Evolutionary conservation across 1,140 invertebrate genomes (phyloP).

Genomic region (Branchinecta lynchi): DNA sequence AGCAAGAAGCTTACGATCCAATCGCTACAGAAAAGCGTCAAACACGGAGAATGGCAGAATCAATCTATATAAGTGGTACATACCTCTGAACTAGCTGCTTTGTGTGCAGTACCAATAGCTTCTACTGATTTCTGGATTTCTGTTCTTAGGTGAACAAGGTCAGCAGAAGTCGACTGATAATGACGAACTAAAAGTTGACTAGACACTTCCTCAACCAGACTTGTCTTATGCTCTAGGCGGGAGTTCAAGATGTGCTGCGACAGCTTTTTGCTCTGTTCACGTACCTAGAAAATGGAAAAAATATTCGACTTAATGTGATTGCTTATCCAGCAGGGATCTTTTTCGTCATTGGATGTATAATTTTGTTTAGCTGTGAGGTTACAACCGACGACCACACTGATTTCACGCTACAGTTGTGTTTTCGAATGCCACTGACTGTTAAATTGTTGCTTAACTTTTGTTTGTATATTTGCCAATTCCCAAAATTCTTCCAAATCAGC

Average conservation of each 20-base stretch:
- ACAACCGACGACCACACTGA: too few species aligned
- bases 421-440: too few species aligned
- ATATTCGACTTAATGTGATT: too few species aligned
- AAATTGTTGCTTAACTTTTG: too few species aligned
- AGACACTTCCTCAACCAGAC: neutral
- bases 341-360: too few species aligned
- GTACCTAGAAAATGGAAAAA: neutral
- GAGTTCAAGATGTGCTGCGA: neutral
- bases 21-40: neutral
- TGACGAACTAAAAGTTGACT: neutral
- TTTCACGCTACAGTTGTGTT: too few species aligned
- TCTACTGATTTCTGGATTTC: neutral
- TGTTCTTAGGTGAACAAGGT: neutral
- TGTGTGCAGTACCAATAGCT: conserved; percentile 1
- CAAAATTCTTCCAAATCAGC: too few species aligned
- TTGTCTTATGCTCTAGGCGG: neutral
- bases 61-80: neutral
- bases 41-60: neutral
- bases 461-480: too few species aligned
- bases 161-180: neutral
- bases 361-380: too few species aligned
- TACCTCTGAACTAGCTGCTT: conserved; percentile 2
- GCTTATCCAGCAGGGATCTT: too few species aligned
- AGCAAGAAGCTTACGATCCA: neutral
- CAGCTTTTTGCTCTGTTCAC: neutral